Conservation (phyloP, 2,888 invertebrate genomes). For the Tubulanus polymorphus region DNA sequence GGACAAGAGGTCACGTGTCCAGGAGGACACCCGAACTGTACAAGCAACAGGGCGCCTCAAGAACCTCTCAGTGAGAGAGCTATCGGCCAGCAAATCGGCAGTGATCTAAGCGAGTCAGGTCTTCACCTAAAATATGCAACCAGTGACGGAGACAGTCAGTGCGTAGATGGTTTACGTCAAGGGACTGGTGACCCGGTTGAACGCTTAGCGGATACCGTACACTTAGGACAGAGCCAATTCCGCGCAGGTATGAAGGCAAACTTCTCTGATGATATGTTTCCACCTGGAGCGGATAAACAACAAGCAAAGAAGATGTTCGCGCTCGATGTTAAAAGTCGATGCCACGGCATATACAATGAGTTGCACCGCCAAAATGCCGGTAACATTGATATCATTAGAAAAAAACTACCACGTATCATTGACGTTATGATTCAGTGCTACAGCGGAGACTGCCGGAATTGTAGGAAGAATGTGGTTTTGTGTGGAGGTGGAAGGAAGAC, state of each 20-base stretch:
- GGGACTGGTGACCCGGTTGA: too few relatives aligned
- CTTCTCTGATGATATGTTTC: background rate
- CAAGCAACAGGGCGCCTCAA: background rate
- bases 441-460: background rate
- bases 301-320: background rate
- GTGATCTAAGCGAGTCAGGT: background rate
- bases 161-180: too few relatives aligned
- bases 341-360: background rate
- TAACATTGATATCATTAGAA: background rate
- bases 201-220: background rate
- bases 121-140: background rate
- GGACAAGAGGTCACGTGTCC: background rate
- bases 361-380: background rate
- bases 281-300: background rate
- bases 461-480: background rate
- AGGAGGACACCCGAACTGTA: background rate
- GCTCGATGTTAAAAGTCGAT: background rate
- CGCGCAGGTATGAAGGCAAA: background rate
- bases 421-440: background rate
- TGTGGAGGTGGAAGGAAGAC: background rate
- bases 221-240: background rate
- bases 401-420: background rate
- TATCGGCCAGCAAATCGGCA: background rate
- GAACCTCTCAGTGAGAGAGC: background rate
- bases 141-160: constrained; percentile 1